A percentile compares a stretch with the other conserved stretches of the same genome.
These are phyloP conservation scores for Cryptops parisi DNA, from an alignment of 2,888 invertebrate species.

Conservation along the genomic window DNA sequence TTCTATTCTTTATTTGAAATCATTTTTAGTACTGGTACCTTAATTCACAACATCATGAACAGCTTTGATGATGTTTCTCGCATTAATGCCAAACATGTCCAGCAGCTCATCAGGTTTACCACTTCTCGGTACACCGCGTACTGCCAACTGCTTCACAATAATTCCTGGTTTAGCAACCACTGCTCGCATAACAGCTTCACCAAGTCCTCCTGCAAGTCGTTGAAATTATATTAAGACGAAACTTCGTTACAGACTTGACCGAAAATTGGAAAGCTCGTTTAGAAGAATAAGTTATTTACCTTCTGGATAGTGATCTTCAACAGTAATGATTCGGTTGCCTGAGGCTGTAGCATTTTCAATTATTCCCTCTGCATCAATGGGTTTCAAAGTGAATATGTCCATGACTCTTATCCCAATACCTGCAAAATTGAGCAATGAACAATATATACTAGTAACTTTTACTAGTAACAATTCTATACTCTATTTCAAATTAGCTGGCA, in stretches of 20 bases:
- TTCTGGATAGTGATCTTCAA: constrained; percentile 94
- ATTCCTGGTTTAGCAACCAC: constrained; percentile 55
- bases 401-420: constrained; percentile 61
- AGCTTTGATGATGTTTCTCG: constrained; percentile 58
- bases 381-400: constrained; percentile 94
- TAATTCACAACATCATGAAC: constrained; percentile 39
- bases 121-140: constrained; percentile 73
- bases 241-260: neutral
- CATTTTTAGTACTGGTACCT: no score
- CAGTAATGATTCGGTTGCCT: constrained; percentile 71
- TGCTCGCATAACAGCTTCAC: constrained; percentile 82
- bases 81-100: constrained; percentile 76
- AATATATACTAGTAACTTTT: neutral
- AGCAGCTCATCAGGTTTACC: constrained; percentile 76
- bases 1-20: no score
- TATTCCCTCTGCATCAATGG: constrained; percentile 68
- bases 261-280: neutral
- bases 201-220: constrained; percentile 59
- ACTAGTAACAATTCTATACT: constrained; percentile 3
- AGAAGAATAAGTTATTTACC: no score
- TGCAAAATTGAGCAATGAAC: constrained; percentile 15
- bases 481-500: no score
- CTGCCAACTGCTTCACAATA: constrained; percentile 61
- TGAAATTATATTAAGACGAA: neutral
- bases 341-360: constrained; percentile 57